Percentiles rank a stretch among this genome's conserved stretches.
These are phyloP conservation scores for Phyllotreta striolata DNA, from an alignment of 2,888 invertebrate species.

Conservation along the genomic window DNA sequence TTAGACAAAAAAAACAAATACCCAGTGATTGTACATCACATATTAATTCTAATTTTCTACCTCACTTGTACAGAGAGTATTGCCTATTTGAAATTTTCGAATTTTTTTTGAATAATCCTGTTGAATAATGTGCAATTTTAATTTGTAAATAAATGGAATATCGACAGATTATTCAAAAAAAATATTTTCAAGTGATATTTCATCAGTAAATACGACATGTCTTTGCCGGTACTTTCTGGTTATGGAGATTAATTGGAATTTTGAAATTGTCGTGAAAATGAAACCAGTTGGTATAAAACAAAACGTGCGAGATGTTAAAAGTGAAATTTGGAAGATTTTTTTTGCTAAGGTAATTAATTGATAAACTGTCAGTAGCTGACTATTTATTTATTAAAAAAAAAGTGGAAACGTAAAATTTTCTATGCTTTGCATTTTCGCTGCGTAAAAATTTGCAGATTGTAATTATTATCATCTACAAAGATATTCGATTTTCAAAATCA, in stretches of 20 bases:
- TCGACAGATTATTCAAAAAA: slow-evolving; percentile 32
- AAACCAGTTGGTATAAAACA: slow-evolving; percentile 37
- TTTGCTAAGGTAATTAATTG: slow-evolving; percentile 36
- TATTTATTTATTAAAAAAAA: slow-evolving; percentile 12
- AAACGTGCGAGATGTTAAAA: slow-evolving; percentile 11
- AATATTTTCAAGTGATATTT: slow-evolving; percentile 32
- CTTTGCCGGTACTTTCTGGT: slow-evolving; percentile 39
- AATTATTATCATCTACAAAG: slow-evolving; percentile 7
- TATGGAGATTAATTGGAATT: slow-evolving; percentile 23
- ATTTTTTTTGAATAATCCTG: slow-evolving; percentile 27
- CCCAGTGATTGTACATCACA: slow-evolving; percentile 29
- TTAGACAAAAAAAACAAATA: not conserved
- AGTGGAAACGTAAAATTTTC: slow-evolving; percentile 18
- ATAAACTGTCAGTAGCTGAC: slow-evolving; percentile 25
- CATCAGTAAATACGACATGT: slow-evolving; percentile 31
- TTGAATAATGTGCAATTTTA: slow-evolving; percentile 38
- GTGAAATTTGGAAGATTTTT: slow-evolving; percentile 43
- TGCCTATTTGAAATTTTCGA: slow-evolving; percentile 5
- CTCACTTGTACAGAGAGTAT: slow-evolving; percentile 18
- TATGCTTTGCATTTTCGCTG: not conserved
- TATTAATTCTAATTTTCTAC: slow-evolving; percentile 2
- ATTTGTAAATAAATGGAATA: slow-evolving; percentile 36
- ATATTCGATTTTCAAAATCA: slow-evolving; percentile 31
- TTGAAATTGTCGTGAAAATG: slow-evolving; percentile 28
- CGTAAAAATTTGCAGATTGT: not conserved